A percentile compares a stretch with the other conserved stretches of the same genome.
Evolutionary conservation across 1,140 invertebrate species (phyloP).

Genomic region (Campoletis sonorensis): DNA sequence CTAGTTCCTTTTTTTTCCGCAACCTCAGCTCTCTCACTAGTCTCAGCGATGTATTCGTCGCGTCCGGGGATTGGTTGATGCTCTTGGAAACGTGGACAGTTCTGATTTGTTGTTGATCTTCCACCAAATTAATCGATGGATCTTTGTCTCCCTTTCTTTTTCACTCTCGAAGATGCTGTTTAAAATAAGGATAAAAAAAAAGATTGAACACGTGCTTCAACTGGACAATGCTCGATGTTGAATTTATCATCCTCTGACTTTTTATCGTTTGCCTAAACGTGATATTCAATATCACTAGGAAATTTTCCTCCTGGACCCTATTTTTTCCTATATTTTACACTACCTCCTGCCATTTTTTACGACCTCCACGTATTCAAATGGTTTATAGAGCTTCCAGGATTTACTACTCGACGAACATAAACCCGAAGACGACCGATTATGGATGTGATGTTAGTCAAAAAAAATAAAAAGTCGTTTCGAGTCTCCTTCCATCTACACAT

Average conservation of each 20-base stretch:
- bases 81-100: too few relatives aligned
- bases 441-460: neutral
- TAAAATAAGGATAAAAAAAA: too few relatives aligned
- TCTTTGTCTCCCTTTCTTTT: too few relatives aligned
- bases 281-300: constrained; percentile 4
- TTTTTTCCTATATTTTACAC: constrained; percentile 22
- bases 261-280: neutral
- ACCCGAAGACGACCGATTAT: neutral
- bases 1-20: neutral
- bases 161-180: too few relatives aligned
- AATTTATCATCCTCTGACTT: neutral
- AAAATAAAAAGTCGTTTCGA: constrained; percentile 32
- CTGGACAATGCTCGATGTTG: neutral
- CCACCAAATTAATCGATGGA: too few relatives aligned
- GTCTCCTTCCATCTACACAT: constrained; percentile 16
- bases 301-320: neutral
- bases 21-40: neutral
- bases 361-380: constrained; percentile 41
- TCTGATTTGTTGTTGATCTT: too few relatives aligned
- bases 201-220: too few relatives aligned
- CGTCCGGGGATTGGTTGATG: neutral
- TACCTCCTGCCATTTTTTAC: constrained; percentile 6
- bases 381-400: constrained; percentile 34
- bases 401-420: constrained; percentile 37
- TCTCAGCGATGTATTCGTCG: neutral